Evolutionary conservation across 2,888 invertebrate species (phyloP).

Genomic region (Cactoblastis cactorum): DNA sequence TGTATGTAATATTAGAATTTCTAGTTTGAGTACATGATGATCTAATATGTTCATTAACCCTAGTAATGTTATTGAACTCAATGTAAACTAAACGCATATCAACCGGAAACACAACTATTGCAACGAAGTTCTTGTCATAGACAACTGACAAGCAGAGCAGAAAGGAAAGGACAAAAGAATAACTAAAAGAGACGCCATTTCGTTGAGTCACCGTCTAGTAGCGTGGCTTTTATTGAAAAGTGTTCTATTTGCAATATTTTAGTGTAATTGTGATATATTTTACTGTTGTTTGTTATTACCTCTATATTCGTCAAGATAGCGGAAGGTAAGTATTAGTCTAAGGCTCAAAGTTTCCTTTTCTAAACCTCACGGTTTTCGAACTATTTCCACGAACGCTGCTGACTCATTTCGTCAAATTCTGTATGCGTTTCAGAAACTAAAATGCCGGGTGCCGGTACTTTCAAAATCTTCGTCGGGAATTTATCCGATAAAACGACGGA

Average conservation of each 20-base stretch:
- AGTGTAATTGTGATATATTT: constrained; percentile 3
- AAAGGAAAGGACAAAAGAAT: not conserved
- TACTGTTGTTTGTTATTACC: constrained; percentile 23
- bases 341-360: constrained; percentile 11
- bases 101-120: no score
- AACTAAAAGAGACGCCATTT: constrained; percentile 11
- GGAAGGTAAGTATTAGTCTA: constrained; percentile 42
- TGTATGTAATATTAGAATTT: no score
- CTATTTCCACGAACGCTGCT: constrained; percentile 60
- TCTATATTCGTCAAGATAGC: constrained; percentile 27
- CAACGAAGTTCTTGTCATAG: not conserved
- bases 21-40: no score
- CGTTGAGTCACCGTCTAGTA: not conserved
- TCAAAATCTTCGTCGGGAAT: constrained; percentile 99
- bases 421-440: constrained; percentile 79
- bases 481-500: constrained; percentile 94
- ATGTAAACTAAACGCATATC: no score
- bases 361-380: constrained; percentile 42
- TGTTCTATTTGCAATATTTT: not conserved
- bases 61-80: no score
- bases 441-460: constrained; percentile 96
- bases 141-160: not conserved
- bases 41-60: no score
- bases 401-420: constrained; percentile 75
- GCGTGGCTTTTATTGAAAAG: constrained; percentile 15